Evolutionary conservation across 2,797 vertebrate genomes (phyloP), one percentile per base, ranked within the genome.

Genomic region (Urocyon cinereoargenteus): DNA sequence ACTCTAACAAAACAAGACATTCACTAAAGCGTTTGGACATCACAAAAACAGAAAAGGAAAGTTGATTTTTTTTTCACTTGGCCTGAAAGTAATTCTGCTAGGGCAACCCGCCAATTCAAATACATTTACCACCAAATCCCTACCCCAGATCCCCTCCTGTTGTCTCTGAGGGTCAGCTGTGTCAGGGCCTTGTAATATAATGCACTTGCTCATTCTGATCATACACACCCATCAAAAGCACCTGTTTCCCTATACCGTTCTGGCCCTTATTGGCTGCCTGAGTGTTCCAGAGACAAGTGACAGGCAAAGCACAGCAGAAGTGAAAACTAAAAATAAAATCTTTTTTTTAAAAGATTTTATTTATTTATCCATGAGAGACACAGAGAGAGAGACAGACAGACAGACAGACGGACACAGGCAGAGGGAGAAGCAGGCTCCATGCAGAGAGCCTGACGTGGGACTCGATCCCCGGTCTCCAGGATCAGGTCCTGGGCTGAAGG

Each of bases 51-150:
- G 88, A 86, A 86, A 91, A 13, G 31, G 53, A 26, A 6, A 70
- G 24, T 2, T 95, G 53, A 79, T 70, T 90, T 77, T 86, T 53
- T 86, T 83, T 86, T 53, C 75, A 90, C 81, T 21, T 64, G 75
- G 55, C 75, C 11, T 36, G 53, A n/a, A 93, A 86, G 31, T 81
- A 0, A 4, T 77, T 3, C 31, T 90, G 82, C 83, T 12, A 88
- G 73, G 21, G 61, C 16, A 97, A 96, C 95, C 36, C 9, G 88
- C 19, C 51, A 53, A 18, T 86, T 82, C 11, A 59, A 70, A 88
- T 28, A 81, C 22, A 85, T 0, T 22, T 26, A 14, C 94, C 86
- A 96, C 94, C 62, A 91, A 73, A 96, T 95, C 68, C 51, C n/a
- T 28, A 93, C 0, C 0, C 0, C 45, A 22, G n/a, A 5, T 16